Evolutionary conservation across 1,140 invertebrate species (phyloP).

Genomic region (Rhizoglyphus robini): DNA sequence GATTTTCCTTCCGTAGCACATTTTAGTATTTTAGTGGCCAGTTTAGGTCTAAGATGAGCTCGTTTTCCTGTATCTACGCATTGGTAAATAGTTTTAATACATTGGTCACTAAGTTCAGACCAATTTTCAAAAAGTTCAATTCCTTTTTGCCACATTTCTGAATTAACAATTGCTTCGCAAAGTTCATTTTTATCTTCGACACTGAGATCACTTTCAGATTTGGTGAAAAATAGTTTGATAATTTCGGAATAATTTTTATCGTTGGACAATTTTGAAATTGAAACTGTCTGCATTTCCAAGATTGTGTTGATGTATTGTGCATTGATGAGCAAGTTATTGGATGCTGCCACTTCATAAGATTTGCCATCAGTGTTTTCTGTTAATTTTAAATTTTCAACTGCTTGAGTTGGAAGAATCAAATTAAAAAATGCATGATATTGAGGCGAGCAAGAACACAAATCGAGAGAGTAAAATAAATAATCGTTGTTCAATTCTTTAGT

Average conservation of each 20-base stretch:
- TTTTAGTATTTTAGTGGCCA: conserved; percentile 15
- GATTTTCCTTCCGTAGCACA: conserved; percentile 2
- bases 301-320: conserved; percentile 12
- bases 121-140: conserved; percentile 18
- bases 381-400: not conserved
- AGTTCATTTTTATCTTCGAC: conserved; percentile 7
- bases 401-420: not conserved
- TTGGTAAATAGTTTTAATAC: not conserved
- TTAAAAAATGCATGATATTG: not conserved
- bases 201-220: conserved; percentile 19
- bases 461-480: conserved; percentile 5
- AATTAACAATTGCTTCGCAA: conserved; percentile 17
- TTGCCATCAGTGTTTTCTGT: not conserved
- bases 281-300: not conserved
- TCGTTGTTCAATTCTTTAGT: conserved; percentile 16
- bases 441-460: not conserved
- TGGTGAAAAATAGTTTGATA: conserved; percentile 13
- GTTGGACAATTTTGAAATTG: not conserved
- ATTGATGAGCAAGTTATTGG: conserved; percentile 18
- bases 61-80: conserved; percentile 12
- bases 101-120: conserved; percentile 3
- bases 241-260: conserved; percentile 20
- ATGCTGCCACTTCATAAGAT: not conserved
- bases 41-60: not conserved
- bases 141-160: conserved; percentile 21